Evolutionary conservation across 2,113 vertebrate genomes (phyloP).

Genomic region (Pampusana beccarii): DNA sequence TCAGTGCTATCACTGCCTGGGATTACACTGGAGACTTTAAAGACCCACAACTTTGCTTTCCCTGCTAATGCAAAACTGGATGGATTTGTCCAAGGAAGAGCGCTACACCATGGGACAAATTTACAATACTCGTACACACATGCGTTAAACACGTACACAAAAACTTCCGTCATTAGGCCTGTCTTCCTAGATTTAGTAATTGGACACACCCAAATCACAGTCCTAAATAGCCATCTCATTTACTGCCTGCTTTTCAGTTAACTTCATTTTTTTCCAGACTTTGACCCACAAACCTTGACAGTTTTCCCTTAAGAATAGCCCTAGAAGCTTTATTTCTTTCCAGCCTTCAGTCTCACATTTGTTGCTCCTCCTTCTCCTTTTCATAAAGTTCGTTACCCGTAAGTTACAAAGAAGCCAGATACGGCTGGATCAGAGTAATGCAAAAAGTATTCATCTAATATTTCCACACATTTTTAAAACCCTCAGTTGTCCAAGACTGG

Average conservation of each 20-base stretch:
- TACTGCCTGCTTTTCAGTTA: not conserved
- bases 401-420: not conserved
- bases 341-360: not conserved
- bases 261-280: not conserved
- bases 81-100: not conserved
- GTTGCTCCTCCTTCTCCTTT: not conserved
- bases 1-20: not conserved
- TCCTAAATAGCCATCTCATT: not conserved
- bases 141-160: not conserved
- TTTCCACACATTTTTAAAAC: not conserved
- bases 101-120: not conserved
- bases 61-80: not conserved
- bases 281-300: not conserved
- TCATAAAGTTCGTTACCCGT: not conserved
- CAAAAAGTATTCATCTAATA: not conserved
- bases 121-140: accelerated
- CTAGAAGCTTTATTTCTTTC: not conserved
- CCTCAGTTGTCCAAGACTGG: not conserved
- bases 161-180: not conserved
- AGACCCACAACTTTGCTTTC: not conserved
- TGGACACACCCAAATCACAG: not conserved
- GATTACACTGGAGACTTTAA: not conserved
- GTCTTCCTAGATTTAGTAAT: not conserved
- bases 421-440: not conserved
- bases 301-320: not conserved